Base-by-base conservation (phyloP, 2,113 vertebrate species). In the Tenrec ecaudatus region DNA sequence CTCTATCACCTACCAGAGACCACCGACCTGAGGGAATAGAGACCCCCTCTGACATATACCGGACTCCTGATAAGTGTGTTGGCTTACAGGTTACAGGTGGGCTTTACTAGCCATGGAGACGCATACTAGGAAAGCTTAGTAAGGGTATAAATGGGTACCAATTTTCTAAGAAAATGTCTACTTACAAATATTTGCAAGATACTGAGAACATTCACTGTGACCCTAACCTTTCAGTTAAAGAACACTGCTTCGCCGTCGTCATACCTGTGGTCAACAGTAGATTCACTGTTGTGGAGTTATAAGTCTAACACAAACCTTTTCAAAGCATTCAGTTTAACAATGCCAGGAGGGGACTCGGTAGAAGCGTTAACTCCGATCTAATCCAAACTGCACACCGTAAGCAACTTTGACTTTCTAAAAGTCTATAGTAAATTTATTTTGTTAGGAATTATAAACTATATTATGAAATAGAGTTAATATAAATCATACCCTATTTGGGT, bases 1-100 rank as follows among this genome's bases (percentile, higher is more conserved):
- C 57, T 91, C 90, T 97, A 96, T 91, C 82, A 93, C 57, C 22
- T 10, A 81, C 68, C 91, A 96, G 79, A 38, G 38, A 93, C 68
- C 1, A 58, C 27, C 62, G 90, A 94, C 53, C 87, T 91, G 9
- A 36, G 77, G 77, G 68, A 95, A 94, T 80, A 89, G 15, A 82
- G 4, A 29, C 0, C 38, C 36, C 6, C 27, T 2, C 11, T n/a
- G 68, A 1, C 3, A 29, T 31, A 27, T 5, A 66, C 64, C 9
- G 4, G 29, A 79, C 58, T 96, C 33, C 25, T 86, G 81, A 95
- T 64, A 96, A 88, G 95, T 73, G 64, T 20, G 38, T 29, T 94
- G 36, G 82, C 60, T 93, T 82, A 47, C 27, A 77, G 0, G 0
- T 23, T 86, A 25, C 19, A 40, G 29, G 79, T 27, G 91, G 19